These are phyloP conservation scores for Dendroctonus ponderosae DNA, from an alignment of 1,140 invertebrate species.

Conservation along the genomic window DNA sequence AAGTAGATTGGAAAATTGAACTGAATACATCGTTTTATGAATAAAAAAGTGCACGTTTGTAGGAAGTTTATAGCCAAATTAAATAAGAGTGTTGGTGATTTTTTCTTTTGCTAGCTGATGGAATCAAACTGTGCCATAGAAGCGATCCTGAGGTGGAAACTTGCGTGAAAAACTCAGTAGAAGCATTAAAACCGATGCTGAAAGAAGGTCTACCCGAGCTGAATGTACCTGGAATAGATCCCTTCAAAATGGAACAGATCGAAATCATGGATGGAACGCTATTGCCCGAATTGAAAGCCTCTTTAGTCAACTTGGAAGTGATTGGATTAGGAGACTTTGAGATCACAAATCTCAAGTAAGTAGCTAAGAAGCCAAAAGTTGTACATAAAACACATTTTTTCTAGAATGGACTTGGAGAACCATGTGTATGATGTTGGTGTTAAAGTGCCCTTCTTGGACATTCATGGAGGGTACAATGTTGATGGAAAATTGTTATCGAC, in stretches of 20 bases:
- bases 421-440: constrained; percentile 28
- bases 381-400: constrained; percentile 2
- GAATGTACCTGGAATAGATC: constrained; percentile 66
- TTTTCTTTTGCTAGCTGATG: constrained; percentile 60
- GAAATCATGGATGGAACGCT: constrained; percentile 16
- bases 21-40: too few relatives aligned
- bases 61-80: too few relatives aligned
- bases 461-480: constrained; percentile 55
- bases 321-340: constrained; percentile 26
- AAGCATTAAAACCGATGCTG: constrained; percentile 60
- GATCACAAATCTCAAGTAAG: constrained; percentile 32
- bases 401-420: constrained; percentile 31
- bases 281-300: constrained; percentile 6
- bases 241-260: constrained; percentile 58
- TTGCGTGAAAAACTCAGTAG: constrained; percentile 65
- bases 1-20: too few relatives aligned
- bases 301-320: constrained; percentile 16
- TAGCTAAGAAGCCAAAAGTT: not conserved
- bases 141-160: constrained; percentile 61
- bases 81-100: too few relatives aligned
- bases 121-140: constrained; percentile 66
- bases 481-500: constrained; percentile 54
- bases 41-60: too few relatives aligned
- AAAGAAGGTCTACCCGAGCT: constrained; percentile 64
- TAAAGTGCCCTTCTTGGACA: constrained; percentile 20